Evolutionary conservation across 2,888 invertebrate genomes (phyloP).

Genomic region (Drosophila sordidapex): DNA sequence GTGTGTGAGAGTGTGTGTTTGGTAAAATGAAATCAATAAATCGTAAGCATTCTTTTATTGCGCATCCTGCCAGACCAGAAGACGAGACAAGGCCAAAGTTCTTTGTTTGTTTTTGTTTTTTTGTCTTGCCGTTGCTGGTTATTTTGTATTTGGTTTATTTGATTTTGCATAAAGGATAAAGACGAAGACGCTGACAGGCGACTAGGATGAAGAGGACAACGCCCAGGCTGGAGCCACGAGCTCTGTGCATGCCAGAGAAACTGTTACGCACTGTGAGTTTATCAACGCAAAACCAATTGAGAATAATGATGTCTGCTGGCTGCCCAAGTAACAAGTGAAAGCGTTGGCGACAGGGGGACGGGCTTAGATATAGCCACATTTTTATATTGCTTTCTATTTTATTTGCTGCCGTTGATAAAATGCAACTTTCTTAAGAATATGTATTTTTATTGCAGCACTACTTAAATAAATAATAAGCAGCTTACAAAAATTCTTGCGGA

Average conservation of each 20-base stretch:
- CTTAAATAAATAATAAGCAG: slow-evolving; percentile 18
- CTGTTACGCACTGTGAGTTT: slow-evolving; percentile 71
- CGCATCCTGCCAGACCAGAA: slow-evolving; percentile 43
- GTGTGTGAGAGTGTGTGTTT: slow-evolving; percentile 23
- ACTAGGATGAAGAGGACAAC: slow-evolving; percentile 27
- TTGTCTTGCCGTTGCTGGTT: slow-evolving; percentile 2
- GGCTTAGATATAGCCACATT: slow-evolving; percentile 45
- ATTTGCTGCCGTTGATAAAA: slow-evolving; percentile 36
- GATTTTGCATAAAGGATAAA: slow-evolving; percentile 75
- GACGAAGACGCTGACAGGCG: slow-evolving; percentile 43
- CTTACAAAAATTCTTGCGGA: slow-evolving; percentile 14
- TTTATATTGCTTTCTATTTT: slow-evolving; percentile 27
- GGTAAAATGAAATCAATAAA: slow-evolving; percentile 78
- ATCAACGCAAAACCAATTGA: slow-evolving; percentile 71
- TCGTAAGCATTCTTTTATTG: slow-evolving; percentile 65
- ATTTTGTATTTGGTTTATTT: slow-evolving; percentile 61
- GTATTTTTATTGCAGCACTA: slow-evolving; percentile 29
- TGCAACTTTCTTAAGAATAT: slow-evolving; percentile 27
- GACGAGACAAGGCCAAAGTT: slow-evolving; percentile 27
- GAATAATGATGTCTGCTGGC: slow-evolving; percentile 74
- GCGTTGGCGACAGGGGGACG: background rate
- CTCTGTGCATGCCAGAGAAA: slow-evolving; percentile 12
- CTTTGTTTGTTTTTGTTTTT: slow-evolving; percentile 11
- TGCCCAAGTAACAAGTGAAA: slow-evolving; percentile 47
- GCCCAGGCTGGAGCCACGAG: slow-evolving; percentile 12